Conservation (phyloP, 2,797 vertebrate genomes). For the Clarias pachynema region DNA sequence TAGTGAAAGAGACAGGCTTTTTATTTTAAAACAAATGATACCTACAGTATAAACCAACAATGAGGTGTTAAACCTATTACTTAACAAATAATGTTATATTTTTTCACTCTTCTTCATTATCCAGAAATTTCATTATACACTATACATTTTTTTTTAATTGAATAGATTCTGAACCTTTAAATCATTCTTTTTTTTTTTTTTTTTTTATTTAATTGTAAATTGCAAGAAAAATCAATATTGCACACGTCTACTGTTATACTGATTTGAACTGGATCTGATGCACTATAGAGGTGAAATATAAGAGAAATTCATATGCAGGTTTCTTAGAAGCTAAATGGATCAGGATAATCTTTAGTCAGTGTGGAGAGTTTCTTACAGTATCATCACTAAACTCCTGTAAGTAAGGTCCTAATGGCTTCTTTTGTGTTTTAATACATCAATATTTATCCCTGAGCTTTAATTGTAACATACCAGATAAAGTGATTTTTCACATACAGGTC, state of each 20-base stretch:
- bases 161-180: not conserved
- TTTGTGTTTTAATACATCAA: not conserved
- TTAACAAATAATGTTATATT: too few relatives aligned
- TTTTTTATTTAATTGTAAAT: not conserved
- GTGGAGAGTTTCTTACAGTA: not conserved
- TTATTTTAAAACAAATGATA: too few relatives aligned
- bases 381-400: not conserved
- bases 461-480: not conserved
- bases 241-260: not conserved
- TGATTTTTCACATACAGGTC: not conserved
- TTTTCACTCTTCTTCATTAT: not conserved
- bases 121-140: not conserved
- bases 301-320: not conserved
- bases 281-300: too few relatives aligned
- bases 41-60: not conserved
- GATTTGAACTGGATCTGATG: not conserved
- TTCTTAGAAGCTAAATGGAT: not conserved
- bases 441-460: not conserved
- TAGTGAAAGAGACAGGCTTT: not conserved
- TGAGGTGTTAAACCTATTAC: too few relatives aligned
- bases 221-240: not conserved
- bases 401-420: not conserved
- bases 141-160: too few relatives aligned
- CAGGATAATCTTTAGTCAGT: not conserved
- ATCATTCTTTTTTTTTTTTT: not conserved